These are phyloP conservation scores for Bujurquina vittata DNA, from an alignment of 2,113 vertebrate species.

Conservation along the genomic window DNA sequence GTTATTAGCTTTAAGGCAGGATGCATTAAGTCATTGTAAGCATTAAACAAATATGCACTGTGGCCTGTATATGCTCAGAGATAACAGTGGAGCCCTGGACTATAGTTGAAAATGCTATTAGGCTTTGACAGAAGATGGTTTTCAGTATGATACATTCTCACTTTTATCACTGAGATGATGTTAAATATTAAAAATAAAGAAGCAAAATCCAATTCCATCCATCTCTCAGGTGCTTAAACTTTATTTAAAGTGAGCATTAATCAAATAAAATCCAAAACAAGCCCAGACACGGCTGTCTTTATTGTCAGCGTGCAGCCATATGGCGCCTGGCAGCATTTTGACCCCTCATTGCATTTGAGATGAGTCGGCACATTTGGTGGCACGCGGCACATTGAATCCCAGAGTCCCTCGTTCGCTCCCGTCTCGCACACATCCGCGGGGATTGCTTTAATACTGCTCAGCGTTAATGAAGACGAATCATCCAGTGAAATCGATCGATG, in stretches of 20 bases:
- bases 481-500: constrained; percentile 74
- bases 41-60: not conserved
- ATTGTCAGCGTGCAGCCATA: constrained; percentile 28
- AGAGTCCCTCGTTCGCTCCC: not conserved
- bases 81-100: not conserved
- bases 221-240: not conserved
- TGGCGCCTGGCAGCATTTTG: constrained; percentile 20
- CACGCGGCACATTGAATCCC: not conserved
- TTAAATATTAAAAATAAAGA: not conserved
- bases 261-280: constrained; percentile 13
- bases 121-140: not conserved
- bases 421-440: constrained; percentile 23
- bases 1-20: not conserved
- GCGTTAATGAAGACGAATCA: constrained; percentile 79
- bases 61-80: not conserved
- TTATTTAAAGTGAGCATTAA: constrained; percentile 21
- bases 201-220: not conserved
- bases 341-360: constrained; percentile 54
- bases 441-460: constrained; percentile 62
- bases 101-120: not conserved
- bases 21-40: not conserved
- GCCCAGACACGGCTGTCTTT: constrained; percentile 7
- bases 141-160: not conserved
- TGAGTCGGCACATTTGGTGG: constrained; percentile 47
- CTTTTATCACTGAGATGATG: not conserved